These are phyloP conservation scores for Tenthredo distinguenda DNA, from an alignment of 2,888 invertebrate genomes.

Conservation along the genomic window DNA sequence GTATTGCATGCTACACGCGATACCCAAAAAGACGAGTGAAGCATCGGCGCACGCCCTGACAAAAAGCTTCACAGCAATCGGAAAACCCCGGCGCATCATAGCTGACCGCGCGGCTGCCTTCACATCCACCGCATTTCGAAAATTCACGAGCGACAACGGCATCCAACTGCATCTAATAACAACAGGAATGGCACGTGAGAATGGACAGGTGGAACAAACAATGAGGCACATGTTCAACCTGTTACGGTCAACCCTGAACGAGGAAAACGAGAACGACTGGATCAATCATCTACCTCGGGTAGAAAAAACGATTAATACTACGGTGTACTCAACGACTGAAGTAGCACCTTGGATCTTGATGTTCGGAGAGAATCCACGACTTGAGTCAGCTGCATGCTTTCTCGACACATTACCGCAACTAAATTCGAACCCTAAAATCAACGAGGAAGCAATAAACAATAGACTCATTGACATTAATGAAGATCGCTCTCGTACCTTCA, in stretches of 20 bases:
- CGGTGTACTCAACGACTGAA: conserved; percentile 52
- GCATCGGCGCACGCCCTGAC: conserved; percentile 55
- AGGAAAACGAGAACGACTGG: conserved; percentile 52
- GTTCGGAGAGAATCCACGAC: conserved; percentile 58
- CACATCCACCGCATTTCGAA: conserved; percentile 53
- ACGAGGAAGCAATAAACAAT: not conserved
- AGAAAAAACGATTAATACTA: conserved; percentile 56
- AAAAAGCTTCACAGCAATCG: conserved; percentile 57
- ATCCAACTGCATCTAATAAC: conserved; percentile 58
- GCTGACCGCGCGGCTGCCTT: conserved; percentile 57
- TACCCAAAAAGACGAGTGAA: conserved; percentile 58
- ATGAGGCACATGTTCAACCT: conserved; percentile 57
- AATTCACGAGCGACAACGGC: conserved; percentile 50
- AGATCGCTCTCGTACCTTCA: not conserved
- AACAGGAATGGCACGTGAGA: conserved; percentile 59
- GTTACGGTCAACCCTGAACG: conserved; percentile 51
- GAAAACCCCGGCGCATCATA: conserved; percentile 55
- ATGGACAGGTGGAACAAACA: conserved; percentile 57
- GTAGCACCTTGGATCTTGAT: conserved; percentile 53
- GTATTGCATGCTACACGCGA: conserved; percentile 56
- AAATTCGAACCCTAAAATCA: conserved; percentile 44
- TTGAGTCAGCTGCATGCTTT: conserved; percentile 57
- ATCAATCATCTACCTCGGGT: conserved; percentile 52
- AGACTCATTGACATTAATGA: not conserved
- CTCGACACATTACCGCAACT: conserved; percentile 47